Percentiles rank a stretch among this genome's conserved stretches.
phyloP scores from a whole-genome alignment of 2,888 invertebrate species.

The Mimachlamys varia region DNA sequence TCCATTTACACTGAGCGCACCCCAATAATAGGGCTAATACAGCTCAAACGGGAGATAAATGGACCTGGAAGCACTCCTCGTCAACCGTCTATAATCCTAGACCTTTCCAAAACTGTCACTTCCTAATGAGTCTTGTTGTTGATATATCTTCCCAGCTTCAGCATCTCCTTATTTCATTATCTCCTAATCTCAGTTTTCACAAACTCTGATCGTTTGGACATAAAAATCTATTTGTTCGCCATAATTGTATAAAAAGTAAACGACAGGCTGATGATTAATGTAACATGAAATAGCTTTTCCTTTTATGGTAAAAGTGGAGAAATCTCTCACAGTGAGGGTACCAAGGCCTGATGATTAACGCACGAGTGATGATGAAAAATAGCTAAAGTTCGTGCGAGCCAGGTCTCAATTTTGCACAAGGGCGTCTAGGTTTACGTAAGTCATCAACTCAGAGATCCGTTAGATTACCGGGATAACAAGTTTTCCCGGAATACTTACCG shows the following conservation, averaged over 20 bases:
- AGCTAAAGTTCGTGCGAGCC: conserved; percentile 1
- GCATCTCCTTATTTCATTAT: conserved; percentile 24
- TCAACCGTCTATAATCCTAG: no score
- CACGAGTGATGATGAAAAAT: conserved; percentile 31
- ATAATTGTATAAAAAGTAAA: conserved; percentile 26
- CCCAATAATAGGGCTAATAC: neutral
- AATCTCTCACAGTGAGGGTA: neutral
- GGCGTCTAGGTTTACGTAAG: conserved; percentile 20
- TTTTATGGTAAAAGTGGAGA: neutral
- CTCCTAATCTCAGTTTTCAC: neutral
- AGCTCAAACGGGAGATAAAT: neutral
- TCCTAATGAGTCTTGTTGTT: neutral
- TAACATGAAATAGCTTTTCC: conserved; percentile 36
- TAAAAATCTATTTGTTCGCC: conserved; percentile 28
- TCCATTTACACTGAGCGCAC: neutral
- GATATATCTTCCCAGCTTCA: neutral
- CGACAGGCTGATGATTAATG: neutral
- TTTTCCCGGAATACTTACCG: neutral
- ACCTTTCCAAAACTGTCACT: neutral
- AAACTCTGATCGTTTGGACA: neutral
- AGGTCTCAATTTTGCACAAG: neutral
- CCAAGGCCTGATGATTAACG: neutral
- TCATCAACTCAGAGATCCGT: conserved; percentile 3
- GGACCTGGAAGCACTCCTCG: neutral
- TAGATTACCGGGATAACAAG: conserved; percentile 21